Evolutionary conservation across 2,888 invertebrate genomes (phyloP).

Genomic region (Willowsia nigromaculata): DNA sequence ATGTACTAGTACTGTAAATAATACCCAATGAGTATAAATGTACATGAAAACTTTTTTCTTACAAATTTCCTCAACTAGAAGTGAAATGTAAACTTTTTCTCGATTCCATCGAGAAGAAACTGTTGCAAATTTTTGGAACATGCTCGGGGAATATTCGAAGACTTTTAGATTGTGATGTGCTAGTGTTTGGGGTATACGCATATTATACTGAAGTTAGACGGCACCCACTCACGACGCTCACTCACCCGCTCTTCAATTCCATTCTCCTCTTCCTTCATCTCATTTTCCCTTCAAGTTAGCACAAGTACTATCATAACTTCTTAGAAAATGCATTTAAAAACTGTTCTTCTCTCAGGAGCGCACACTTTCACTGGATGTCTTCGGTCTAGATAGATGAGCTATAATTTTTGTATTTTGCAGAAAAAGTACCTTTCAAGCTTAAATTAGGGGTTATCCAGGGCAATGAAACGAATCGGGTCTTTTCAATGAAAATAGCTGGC

Average conservation of each 20-base stretch:
- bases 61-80: not conserved
- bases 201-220: not conserved
- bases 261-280: not conserved
- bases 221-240: not conserved
- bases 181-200: too few relatives aligned
- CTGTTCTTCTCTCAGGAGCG: not conserved
- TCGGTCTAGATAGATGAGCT: too few relatives aligned
- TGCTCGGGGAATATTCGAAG: not conserved
- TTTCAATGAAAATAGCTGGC: not conserved
- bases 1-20: not conserved
- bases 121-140: not conserved
- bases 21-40: not conserved
- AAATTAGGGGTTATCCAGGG: not conserved
- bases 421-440: not conserved
- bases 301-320: not conserved
- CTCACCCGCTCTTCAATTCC: not conserved
- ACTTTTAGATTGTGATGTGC: too few relatives aligned
- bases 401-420: not conserved
- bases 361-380: too few relatives aligned
- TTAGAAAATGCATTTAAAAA: not conserved
- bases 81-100: constrained; percentile 39
- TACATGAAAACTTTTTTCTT: not conserved
- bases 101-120: not conserved
- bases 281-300: not conserved
- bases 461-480: not conserved